Conservation (phyloP, 2,888 invertebrate genomes). For the Lamellibrachia satsuma region DNA sequence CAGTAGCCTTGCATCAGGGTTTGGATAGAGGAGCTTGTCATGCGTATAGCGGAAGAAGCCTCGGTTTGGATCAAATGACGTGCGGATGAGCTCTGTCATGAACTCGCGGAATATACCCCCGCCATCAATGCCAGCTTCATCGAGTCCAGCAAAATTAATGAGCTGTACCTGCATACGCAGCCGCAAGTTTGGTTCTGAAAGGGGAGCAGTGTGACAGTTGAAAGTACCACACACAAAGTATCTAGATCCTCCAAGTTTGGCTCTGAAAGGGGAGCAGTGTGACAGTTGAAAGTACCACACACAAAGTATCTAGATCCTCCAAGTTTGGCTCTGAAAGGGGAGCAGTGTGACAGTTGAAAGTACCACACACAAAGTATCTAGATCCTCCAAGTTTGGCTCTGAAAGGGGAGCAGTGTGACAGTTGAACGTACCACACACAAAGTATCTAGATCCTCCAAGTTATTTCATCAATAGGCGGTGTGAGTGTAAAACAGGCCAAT, state of each 20-base stretch:
- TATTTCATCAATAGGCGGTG: background rate
- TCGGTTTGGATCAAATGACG: slow-evolving; percentile 92
- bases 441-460: background rate
- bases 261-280: slow-evolving; percentile 70
- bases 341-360: background rate
- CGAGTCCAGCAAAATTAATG: slow-evolving; percentile 87
- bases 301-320: background rate
- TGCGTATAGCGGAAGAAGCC: slow-evolving; percentile 87
- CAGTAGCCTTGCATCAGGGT: slow-evolving; percentile 85
- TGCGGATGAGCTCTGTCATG: slow-evolving; percentile 89
- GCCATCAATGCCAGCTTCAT: slow-evolving; percentile 97
- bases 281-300: background rate
- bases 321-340: background rate
- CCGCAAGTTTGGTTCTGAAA: slow-evolving; percentile 83
- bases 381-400: background rate
- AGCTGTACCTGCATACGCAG: slow-evolving; percentile 87
- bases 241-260: slow-evolving; percentile 73
- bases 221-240: background rate
- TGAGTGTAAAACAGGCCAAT: background rate
- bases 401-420: background rate
- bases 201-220: slow-evolving; percentile 30
- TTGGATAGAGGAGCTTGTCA: slow-evolving; percentile 94
- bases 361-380: background rate
- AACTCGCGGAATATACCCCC: slow-evolving; percentile 97
- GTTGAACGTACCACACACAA: background rate